Evolutionary conservation across 2,797 vertebrate genomes (phyloP), one percentile per base, ranked within the genome.

Genomic region (Coilia nasus): DNA sequence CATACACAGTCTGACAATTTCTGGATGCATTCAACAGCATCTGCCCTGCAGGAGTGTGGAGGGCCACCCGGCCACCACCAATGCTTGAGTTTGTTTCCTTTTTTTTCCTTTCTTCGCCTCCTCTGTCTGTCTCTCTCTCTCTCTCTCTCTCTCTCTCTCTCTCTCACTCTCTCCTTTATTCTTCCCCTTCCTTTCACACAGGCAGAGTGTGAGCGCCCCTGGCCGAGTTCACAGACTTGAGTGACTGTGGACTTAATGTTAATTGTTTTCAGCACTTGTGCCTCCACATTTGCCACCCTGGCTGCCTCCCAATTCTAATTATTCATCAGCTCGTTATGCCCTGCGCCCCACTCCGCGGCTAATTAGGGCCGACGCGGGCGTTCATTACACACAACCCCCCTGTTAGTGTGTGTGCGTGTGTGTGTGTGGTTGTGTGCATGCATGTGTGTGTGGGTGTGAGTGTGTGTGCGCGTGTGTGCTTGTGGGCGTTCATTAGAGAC

Each of bases 181-280:
- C 28, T 25, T 93, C 95, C 93, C 91, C 95, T 94, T 93, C 92
- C 93, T 94, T 96, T 96, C 93, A 93, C 94, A 92, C 92, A 95
- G 94, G 92, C 95, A 95, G 93, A 93, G 96, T 95, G 95, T 97
- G 95, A 95, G 90, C 90, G 95, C 97, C 95, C 86, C 93, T 90
- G 96, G 97, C 95, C 94, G 92, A 93, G 86, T 94, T 95, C 93
- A 94, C 95, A 95, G 95, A 82, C 95, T 96, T 98, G 97, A 98
- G 96, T 97, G 97, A 98, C 97, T 97, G 94, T 92, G 89, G 95
- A 95, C 95, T 96, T 97, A 98, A 98, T 97, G 95, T 94, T 94
- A 94, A 95, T 97, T 93, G 94, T 96, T 97, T 97, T 96, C 97
- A 97, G 96, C 96, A 96, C 96, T 97, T 97, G 97, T 97, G 96